These are phyloP conservation scores for Euborellia annulipes DNA, from an alignment of 1,140 invertebrate species.

Conservation along the genomic window DNA sequence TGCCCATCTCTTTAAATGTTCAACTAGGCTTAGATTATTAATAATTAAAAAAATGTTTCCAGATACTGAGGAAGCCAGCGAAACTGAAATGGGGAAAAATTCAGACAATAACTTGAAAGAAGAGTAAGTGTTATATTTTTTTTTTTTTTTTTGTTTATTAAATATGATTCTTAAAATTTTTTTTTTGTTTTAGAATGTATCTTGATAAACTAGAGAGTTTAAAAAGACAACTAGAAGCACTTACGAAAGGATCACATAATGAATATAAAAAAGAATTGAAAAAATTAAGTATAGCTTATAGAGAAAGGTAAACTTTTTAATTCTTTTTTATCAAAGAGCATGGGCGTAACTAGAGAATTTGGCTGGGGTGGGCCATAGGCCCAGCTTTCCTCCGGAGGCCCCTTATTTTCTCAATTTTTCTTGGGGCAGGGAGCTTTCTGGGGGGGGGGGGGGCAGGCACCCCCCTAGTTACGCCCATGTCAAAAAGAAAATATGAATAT, in stretches of 20 bases:
- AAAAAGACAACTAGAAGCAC: slow-evolving; percentile 77
- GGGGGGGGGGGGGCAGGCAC: too few relatives aligned
- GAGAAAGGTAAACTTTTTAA: slow-evolving; percentile 38
- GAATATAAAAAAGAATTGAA: slow-evolving; percentile 71
- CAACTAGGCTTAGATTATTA: neutral
- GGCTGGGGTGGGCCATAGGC: too few relatives aligned
- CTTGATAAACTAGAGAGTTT: slow-evolving; percentile 80
- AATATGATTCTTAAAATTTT: too few relatives aligned
- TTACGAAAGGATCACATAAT: slow-evolving; percentile 71
- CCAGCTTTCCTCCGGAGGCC: too few relatives aligned
- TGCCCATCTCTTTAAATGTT: neutral
- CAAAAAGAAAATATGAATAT: too few relatives aligned
- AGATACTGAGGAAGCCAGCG: slow-evolving; percentile 84
- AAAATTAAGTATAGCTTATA: slow-evolving; percentile 64
- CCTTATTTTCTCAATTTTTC: too few relatives aligned
- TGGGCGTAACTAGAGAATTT: slow-evolving; percentile 6
- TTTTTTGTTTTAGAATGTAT: slow-evolving; percentile 56
- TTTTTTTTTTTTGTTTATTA: slow-evolving; percentile 2
- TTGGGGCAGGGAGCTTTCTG: too few relatives aligned
- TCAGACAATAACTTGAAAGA: slow-evolving; percentile 75
- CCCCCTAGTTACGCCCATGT: too few relatives aligned
- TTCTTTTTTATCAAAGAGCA: neutral
- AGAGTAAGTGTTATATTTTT: slow-evolving; percentile 45
- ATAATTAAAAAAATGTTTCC: slow-evolving; percentile 19
- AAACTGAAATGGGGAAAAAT: slow-evolving; percentile 67